Evolutionary conservation across 2,888 invertebrate species (phyloP).

Genomic region (Acleris emargana): DNA sequence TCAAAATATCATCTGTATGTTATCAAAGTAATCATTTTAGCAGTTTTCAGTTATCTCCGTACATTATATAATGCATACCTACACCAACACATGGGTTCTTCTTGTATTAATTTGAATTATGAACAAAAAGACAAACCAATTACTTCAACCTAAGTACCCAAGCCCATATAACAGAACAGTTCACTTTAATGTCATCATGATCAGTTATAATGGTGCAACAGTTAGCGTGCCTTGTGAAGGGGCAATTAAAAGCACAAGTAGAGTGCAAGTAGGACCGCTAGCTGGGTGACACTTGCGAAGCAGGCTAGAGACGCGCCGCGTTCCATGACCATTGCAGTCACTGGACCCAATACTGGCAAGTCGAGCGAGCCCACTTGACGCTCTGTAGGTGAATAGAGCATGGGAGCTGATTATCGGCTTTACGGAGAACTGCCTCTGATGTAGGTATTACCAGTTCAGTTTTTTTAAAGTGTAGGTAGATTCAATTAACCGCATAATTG

Average conservation of each 20-base stretch:
- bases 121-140: too few species aligned
- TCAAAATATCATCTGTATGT: too few species aligned
- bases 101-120: too few species aligned
- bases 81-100: too few species aligned
- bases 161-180: conserved; percentile 1
- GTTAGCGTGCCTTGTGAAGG: conserved; percentile 45
- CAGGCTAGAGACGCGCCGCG: conserved; percentile 60
- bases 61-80: too few species aligned
- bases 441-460: background rate
- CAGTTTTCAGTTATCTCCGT: too few species aligned
- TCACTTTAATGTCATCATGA: conserved; percentile 19
- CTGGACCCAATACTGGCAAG: conserved; percentile 39
- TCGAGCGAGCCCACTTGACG: conserved; percentile 15
- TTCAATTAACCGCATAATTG: too few species aligned
- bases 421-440: conserved; percentile 16
- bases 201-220: conserved; percentile 32
- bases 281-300: conserved; percentile 71
- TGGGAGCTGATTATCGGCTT: conserved; percentile 27
- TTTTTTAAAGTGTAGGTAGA: too few species aligned
- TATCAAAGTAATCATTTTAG: too few species aligned
- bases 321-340: conserved; percentile 58
- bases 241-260: conserved; percentile 76
- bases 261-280: conserved; percentile 75
- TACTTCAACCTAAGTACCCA: background rate
- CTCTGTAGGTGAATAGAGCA: conserved; percentile 44